Evolutionary conservation across 2,113 vertebrate species (phyloP), one percentile per base, ranked within the genome.

Genomic region (Microcebus jonahi): DNA sequence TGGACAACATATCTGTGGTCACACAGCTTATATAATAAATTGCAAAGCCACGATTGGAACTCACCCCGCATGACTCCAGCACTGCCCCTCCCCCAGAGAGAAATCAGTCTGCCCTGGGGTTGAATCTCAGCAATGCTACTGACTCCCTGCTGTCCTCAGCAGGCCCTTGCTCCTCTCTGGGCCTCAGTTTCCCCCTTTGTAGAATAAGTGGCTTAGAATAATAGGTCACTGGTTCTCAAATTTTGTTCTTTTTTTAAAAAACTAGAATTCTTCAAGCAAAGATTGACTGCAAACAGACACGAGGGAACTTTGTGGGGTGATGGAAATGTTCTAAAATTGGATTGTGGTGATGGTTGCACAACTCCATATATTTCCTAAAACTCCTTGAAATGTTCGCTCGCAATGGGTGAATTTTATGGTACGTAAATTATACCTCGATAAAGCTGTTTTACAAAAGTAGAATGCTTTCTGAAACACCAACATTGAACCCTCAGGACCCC

Each of bases 391-490:
- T 25, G n/a, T 34, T 34, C 5, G 48, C 29, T 71, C 53, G 55
- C n/a, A 34, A 21, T 4, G 25, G 55, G 71, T n/a, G 20, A 42
- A 68, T 86, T 96, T 97, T 86, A 95, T 77, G 73, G 90, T 42
- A 21, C 31, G 23, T 71, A 92, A 95, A 71, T 94, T 39, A 94
- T 65, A 67, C 95, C 73, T 91, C 91, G 57, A 57, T 79, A 82
- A 93, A 77, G 67, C 63, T 73, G 21, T 68, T 68, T 68, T 55
- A n/a, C 55, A 77, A 53, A 63, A 45, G 27, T 36, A 90, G 59
- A 85, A 55, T 70, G 53, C 73, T 91, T 88, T 80, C 29, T 89
- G 61, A 86, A 94, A 25, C 67, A 36, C 17, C 10, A 42, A 27
- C 57, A 82, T 34, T 91, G 70, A 34, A 34, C 45, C 70, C 59